Percentiles rank a stretch among this genome's conserved stretches.
These are phyloP conservation scores for Camelus bactrianus DNA, from an alignment of 2,113 vertebrate species.

Conservation along the genomic window DNA sequence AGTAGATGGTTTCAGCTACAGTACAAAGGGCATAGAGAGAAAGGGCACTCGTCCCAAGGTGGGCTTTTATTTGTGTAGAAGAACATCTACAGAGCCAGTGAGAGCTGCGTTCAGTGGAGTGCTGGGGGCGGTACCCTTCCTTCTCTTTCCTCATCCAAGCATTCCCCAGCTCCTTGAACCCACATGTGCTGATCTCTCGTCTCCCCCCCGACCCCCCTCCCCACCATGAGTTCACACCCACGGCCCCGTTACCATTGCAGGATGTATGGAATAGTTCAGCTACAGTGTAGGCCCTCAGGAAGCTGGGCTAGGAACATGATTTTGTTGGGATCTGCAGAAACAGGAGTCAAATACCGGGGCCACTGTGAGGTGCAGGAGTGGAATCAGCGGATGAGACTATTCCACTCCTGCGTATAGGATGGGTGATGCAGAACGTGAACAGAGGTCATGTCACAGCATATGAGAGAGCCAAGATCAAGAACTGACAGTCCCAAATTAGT, in stretches of 20 bases:
- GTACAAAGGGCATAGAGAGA: neutral
- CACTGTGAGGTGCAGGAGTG: neutral
- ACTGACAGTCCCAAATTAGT: neutral
- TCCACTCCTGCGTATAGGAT: too few relatives aligned
- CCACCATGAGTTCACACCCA: too few relatives aligned
- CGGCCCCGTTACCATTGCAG: neutral
- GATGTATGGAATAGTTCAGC: neutral
- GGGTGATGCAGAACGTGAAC: neutral
- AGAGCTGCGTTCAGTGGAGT: neutral
- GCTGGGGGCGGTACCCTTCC: neutral
- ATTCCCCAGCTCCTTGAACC: neutral
- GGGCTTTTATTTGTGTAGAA: neutral
- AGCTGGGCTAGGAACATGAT: neutral
- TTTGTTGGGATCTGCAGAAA: neutral
- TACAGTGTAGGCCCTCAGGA: neutral
- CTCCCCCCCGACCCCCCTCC: fast-evolving
- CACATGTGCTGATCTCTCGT: neutral
- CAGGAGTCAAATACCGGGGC: neutral
- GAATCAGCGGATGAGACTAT: neutral
- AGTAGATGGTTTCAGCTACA: neutral
- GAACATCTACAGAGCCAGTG: neutral
- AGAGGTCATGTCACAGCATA: neutral
- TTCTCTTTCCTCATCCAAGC: neutral
- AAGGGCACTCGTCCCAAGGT: too few relatives aligned
- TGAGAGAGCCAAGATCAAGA: neutral